Evolutionary conservation across 1,140 invertebrate species (phyloP).

Genomic region (Dinoponera quadriceps): DNA sequence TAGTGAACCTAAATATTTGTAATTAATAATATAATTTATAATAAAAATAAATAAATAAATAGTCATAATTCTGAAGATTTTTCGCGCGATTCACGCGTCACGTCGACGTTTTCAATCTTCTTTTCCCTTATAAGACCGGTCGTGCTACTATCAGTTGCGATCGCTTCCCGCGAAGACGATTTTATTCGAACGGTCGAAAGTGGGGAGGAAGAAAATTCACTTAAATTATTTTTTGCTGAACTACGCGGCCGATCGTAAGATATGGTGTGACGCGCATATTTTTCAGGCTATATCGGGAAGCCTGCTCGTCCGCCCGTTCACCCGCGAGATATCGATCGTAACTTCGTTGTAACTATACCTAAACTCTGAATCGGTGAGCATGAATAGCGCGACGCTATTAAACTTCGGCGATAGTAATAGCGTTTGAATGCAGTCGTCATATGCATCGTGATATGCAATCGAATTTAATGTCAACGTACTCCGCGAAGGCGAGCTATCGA

Average conservation of each 20-base stretch:
- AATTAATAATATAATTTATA: too few species aligned
- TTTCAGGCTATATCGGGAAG: conserved; percentile 15
- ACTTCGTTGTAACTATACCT: conserved; percentile 27
- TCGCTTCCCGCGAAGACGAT: too few species aligned
- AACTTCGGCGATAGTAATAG: conserved; percentile 48
- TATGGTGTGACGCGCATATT: background rate
- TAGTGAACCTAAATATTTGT: too few species aligned
- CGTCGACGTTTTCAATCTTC: too few species aligned
- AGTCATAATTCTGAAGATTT: too few species aligned
- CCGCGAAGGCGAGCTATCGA: background rate
- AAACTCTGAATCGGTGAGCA: conserved; percentile 32
- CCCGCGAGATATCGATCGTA: conserved; percentile 23
- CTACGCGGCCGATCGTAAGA: background rate
- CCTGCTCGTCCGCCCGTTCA: background rate
- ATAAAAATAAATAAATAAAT: too few species aligned
- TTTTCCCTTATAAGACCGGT: too few species aligned
- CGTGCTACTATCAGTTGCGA: too few species aligned
- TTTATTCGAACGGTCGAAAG: too few species aligned
- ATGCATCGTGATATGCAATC: conserved; percentile 48
- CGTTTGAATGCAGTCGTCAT: conserved; percentile 48
- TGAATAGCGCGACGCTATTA: conserved; percentile 54
- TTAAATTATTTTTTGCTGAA: too few species aligned
- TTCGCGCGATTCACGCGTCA: too few species aligned
- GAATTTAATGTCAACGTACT: conserved; percentile 52
- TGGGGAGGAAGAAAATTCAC: too few species aligned